Evolutionary conservation across 2,113 vertebrate species (phyloP), one percentile per base, ranked within the genome.

Genomic region (Phasianus colchicus): DNA sequence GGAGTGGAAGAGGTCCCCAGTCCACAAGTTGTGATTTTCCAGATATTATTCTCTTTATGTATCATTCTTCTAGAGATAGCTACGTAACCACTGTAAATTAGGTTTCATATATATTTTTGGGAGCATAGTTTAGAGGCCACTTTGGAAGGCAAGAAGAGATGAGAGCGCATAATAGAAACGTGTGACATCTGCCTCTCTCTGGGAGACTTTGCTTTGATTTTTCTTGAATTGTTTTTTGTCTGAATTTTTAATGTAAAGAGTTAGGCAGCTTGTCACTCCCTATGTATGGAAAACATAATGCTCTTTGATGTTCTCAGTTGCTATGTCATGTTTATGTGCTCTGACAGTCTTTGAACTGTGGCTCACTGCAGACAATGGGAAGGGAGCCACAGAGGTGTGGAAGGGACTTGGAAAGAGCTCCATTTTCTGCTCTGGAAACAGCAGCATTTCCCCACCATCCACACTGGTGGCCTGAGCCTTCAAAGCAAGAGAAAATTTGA

Each of bases 321-420:
- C 93, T 92, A 83, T 92, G 94, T 96, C 93, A 96, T 96, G 96
- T 95, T 97, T 95, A 96, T 74, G 73, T 73, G 91, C 94, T 97
- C 88, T 95, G 95, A 94, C 92, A 97, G 92, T 73, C 83, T 94
- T 95, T 94, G 95, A 95, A 92, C 90, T 7, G 16, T 13, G 1
- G 55, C 79, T 88, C 61, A 6, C 76, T 38, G 76, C 94, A 96
- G 95, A 95, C 89, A 93, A 90, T 95, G 45, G 91, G 83, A 90
- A 95, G 13, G 66, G 20, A 89, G 93, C 70, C 86, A 86, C 45
- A 10, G 63, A 89, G 54, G 58, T 40, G 15, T 52, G 65, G 57
- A 77, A 74, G 47, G 43, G 66, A 70, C 77, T 75, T 86, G n/a
- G 25, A 65, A 83, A 88, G 43, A 86, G 76, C 61, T 30, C 76